These are phyloP conservation scores for Margaritifera margaritifera DNA, from an alignment of 2,888 invertebrate genomes.

Conservation along the genomic window DNA sequence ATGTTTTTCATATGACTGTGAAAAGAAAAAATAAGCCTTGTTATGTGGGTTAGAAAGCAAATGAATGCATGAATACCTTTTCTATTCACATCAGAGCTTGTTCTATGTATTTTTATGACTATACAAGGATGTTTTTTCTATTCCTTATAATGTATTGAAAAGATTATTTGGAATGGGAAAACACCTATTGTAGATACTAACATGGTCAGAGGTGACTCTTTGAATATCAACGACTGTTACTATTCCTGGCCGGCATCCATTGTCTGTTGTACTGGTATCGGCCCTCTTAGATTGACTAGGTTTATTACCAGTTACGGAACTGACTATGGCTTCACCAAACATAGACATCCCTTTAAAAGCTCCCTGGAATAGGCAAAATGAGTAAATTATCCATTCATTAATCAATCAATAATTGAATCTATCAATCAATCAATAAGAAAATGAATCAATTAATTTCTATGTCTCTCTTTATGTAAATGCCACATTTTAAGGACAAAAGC, in stretches of 20 bases:
- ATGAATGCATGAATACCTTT: too few species aligned
- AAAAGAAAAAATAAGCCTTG: too few species aligned
- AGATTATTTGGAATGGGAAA: too few species aligned
- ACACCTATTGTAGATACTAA: conserved; percentile 26
- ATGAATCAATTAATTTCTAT: background rate
- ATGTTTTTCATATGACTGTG: too few species aligned
- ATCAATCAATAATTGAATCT: background rate
- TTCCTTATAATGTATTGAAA: too few species aligned
- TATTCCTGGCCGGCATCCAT: conserved; percentile 81
- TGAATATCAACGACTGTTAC: conserved; percentile 86
- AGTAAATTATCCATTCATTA: background rate
- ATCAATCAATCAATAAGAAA: background rate
- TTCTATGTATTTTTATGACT: too few species aligned
- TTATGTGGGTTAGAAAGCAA: too few species aligned
- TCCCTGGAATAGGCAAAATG: conserved; percentile 74
- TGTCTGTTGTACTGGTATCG: conserved; percentile 56
- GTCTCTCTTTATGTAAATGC: background rate
- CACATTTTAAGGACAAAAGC: too few species aligned
- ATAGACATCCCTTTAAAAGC: conserved; percentile 88
- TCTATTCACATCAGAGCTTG: too few species aligned
- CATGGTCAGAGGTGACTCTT: conserved; percentile 59
- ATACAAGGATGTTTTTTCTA: too few species aligned
- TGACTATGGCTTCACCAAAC: conserved; percentile 92
- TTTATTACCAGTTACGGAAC: conserved; percentile 84
- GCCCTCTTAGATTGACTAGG: conserved; percentile 61